Percentiles rank a stretch among this genome's conserved stretches.
Conservation (phyloP, 1,140 invertebrate genomes). For the Saxidomus purpurata region DNA sequence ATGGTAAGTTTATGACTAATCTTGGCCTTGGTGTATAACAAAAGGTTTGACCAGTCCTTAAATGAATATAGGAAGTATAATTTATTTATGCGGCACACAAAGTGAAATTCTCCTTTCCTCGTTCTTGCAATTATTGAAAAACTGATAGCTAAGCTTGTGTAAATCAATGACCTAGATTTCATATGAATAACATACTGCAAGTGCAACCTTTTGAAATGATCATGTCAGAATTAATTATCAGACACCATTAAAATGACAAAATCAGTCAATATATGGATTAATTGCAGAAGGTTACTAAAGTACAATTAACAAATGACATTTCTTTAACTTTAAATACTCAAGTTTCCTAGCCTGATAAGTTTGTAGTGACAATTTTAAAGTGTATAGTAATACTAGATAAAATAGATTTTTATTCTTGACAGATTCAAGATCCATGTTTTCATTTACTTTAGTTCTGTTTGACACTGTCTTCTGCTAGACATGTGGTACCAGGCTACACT, state of each 20-base stretch:
- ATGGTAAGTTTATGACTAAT: not conserved
- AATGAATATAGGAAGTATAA: not conserved
- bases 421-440: too few species aligned
- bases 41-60: not conserved
- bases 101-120: not conserved
- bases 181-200: not conserved
- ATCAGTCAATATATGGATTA: not conserved
- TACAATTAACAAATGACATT: too few species aligned
- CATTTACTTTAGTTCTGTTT: too few species aligned
- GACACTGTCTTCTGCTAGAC: too few species aligned
- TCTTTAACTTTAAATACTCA: too few species aligned
- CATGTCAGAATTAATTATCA: slow-evolving; percentile 15
- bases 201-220: not conserved
- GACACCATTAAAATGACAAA: slow-evolving; percentile 13
- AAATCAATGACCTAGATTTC: not conserved
- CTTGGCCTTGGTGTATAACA: not conserved
- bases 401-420: too few species aligned
- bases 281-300: not conserved
- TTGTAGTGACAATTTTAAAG: too few species aligned
- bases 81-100: not conserved
- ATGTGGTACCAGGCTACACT: too few species aligned
- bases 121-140: not conserved
- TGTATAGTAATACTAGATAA: too few species aligned
- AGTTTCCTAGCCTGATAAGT: too few species aligned
- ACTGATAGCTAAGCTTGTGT: not conserved